phyloP scores from a whole-genome alignment of 2,888 invertebrate genomes.

The Bombylius major region DNA sequence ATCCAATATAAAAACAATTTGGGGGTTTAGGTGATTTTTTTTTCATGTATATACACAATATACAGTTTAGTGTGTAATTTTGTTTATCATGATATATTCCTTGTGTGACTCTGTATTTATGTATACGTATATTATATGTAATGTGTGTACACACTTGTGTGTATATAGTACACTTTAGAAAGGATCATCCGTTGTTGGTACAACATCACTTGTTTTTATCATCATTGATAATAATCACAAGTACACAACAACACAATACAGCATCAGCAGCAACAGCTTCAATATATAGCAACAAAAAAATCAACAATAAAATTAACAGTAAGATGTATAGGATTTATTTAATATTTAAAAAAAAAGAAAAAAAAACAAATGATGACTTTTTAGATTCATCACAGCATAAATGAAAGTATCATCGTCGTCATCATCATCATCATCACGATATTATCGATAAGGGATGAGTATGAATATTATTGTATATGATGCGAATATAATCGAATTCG shows the following conservation, averaged over 20 bases:
- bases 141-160: background rate
- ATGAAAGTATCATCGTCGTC: background rate
- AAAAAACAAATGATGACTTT: background rate
- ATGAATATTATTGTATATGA: background rate
- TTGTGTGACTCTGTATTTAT: no score
- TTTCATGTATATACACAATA: no score
- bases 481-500: background rate
- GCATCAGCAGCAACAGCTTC: no score
- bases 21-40: no score
- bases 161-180: background rate
- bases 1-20: no score
- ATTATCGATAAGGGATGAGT: background rate
- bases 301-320: background rate
- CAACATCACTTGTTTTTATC: no score
- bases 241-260: no score
- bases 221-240: no score
- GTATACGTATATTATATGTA: no score
- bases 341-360: background rate
- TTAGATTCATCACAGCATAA: conserved; percentile 4
- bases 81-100: no score
- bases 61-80: no score
- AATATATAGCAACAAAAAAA: background rate
- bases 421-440: no score
- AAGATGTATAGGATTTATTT: background rate
- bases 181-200: background rate